These are phyloP conservation scores for Melanotus villosus DNA, from an alignment of 2,888 invertebrate genomes.

Conservation along the genomic window DNA sequence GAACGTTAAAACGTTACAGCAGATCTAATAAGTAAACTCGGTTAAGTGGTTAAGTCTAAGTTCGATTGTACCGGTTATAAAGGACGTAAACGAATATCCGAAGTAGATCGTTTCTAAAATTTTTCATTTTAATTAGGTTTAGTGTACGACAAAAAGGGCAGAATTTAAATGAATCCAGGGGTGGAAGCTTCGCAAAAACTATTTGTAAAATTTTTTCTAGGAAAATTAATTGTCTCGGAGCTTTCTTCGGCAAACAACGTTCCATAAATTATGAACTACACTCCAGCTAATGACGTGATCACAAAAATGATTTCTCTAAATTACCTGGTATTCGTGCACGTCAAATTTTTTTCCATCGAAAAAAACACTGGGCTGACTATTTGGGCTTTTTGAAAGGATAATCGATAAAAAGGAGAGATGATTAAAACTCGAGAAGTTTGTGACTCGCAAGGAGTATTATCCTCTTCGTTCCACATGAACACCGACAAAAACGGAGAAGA, in stretches of 20 bases:
- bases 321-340: neutral
- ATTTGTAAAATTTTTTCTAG: neutral
- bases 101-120: too few species aligned
- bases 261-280: neutral
- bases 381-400: constrained; percentile 25
- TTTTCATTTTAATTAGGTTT: too few species aligned
- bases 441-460: constrained; percentile 40
- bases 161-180: neutral
- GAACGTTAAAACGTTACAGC: constrained; percentile 22
- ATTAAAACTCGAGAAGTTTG: constrained; percentile 42
- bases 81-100: too few species aligned
- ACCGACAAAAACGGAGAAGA: constrained; percentile 29
- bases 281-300: neutral
- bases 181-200: neutral
- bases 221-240: neutral
- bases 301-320: constrained; percentile 5
- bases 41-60: too few species aligned
- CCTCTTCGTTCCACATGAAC: constrained; percentile 38
- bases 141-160: too few species aligned
- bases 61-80: too few species aligned
- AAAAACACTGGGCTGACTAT: constrained; percentile 2
- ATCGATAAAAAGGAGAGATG: constrained; percentile 36
- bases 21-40: constrained; percentile 22
- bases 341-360: constrained; percentile 1
- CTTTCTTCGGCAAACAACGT: neutral